These are phyloP conservation scores for Leuciscus idus DNA, from an alignment of 2,113 vertebrate genomes.

Conservation along the genomic window DNA sequence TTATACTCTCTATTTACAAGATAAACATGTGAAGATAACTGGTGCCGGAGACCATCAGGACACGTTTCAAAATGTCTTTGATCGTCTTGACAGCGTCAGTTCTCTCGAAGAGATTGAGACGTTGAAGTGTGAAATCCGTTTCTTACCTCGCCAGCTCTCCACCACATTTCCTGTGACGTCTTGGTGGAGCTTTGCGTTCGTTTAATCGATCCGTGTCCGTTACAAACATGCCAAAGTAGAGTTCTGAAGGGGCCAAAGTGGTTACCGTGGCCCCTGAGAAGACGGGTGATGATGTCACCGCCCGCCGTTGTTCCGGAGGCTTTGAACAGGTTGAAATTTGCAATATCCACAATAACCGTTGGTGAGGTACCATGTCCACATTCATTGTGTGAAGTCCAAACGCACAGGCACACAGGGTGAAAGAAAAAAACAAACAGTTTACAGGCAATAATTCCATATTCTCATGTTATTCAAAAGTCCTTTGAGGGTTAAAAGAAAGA, in stretches of 20 bases:
- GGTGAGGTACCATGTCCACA: conserved; percentile 60
- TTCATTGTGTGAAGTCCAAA: conserved; percentile 61
- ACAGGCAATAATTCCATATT: conserved; percentile 67
- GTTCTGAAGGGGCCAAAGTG: neutral
- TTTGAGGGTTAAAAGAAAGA: conserved; percentile 64
- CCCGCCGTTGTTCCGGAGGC: neutral
- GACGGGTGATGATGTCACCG: neutral
- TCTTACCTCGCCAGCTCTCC: conserved; percentile 15
- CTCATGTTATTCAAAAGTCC: conserved; percentile 51
- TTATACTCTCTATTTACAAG: conserved; percentile 78
- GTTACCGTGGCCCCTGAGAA: neutral
- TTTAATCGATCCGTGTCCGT: neutral
- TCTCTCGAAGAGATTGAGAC: conserved; percentile 31
- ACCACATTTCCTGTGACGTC: neutral
- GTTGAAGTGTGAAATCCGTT: conserved; percentile 12
- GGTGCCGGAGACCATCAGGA: conserved; percentile 71
- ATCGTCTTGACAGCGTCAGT: conserved; percentile 61
- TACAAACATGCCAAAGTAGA: neutral
- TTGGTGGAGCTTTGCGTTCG: neutral
- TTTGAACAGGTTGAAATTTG: neutral
- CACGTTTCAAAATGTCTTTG: conserved; percentile 65
- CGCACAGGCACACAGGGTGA: conserved; percentile 61
- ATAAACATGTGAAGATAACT: conserved; percentile 77
- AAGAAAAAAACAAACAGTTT: conserved; percentile 47
- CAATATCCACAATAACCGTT: conserved; percentile 48